Percentiles rank a stretch among this genome's conserved stretches.
These are phyloP conservation scores for Deilephila porcellus DNA, from an alignment of 2,888 invertebrate species.

Conservation along the genomic window DNA sequence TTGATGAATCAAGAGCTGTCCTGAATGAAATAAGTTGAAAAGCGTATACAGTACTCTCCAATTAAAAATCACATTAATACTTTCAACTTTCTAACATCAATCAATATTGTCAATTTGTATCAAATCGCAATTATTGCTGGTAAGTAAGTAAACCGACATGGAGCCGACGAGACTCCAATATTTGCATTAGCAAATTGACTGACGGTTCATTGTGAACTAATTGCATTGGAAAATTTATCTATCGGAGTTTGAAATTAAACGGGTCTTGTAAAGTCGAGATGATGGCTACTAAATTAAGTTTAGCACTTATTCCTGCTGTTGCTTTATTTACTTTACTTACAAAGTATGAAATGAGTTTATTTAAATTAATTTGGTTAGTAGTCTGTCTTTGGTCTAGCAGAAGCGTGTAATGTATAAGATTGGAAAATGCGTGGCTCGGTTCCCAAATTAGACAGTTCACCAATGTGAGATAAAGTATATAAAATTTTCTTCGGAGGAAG, in stretches of 20 bases:
- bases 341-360: too few species aligned
- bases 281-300: neutral
- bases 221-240: neutral
- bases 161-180: constrained; percentile 1
- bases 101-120: constrained; percentile 15
- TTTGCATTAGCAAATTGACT: constrained; percentile 8
- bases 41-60: neutral
- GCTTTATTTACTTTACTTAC: too few species aligned
- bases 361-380: too few species aligned
- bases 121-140: constrained; percentile 15
- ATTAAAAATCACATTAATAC: constrained; percentile 17
- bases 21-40: neutral
- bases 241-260: neutral
- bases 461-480: too few species aligned
- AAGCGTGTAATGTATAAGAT: too few species aligned
- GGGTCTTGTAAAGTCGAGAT: neutral
- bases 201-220: neutral
- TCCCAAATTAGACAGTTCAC: too few species aligned
- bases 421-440: too few species aligned
- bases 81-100: constrained; percentile 18
- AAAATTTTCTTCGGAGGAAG: too few species aligned
- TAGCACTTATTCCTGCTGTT: too few species aligned
- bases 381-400: too few species aligned
- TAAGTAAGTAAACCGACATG: constrained; percentile 11
- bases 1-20: neutral